Base-by-base conservation (phyloP, 2,797 vertebrate genomes). In the Pangasius krempfi region DNA sequence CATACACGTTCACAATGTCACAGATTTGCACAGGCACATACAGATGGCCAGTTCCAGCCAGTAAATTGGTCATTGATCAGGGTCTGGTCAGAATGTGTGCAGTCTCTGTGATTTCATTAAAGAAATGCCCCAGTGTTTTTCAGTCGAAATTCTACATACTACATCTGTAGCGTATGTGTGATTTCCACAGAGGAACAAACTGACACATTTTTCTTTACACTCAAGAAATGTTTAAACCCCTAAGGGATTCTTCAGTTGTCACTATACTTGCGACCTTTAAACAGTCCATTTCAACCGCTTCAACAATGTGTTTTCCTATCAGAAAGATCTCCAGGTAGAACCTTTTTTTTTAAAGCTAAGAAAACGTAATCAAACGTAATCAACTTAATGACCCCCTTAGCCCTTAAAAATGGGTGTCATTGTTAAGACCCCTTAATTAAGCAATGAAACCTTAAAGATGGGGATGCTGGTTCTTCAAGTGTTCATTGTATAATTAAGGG, bases 41-140 rank as follows among this genome's bases (percentile, higher is more conserved):
- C 10, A 84, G 25, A 64, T n/a, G 58, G 13, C 40, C 20, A 8
- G 33, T 25, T 60, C 54, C 78, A 58, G 8, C 37, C 58, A 54
- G 20, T 25, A 80, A 58, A 83, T 50, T 44, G 78, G 76, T 66
- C 64, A 87, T 58, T 1, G 20, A 58, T 80, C 78, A 58, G 30
- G 18, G 20, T 81, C 47, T 56, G 70, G 6, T 75, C 47, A 68
- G 54, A 88, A 87, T 73, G 62, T n/a, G 10, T 86, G 18, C 78
- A 89, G 81, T 80, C 27, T 44, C 78, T 68, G 58, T 33, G 76
- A 82, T 81, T 91, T 76, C 78, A 70, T 70, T 87, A 20, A 52
- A 30, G 27, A 30, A 78, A 78, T 50, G 13, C 27, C 13, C 5
- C 13, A 54, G 27, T 16, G 50, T 20, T 79, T 54, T 79, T 79